phyloP scores from a whole-genome alignment of 2,888 invertebrate genomes.

The Trachelus iudaicus region DNA sequence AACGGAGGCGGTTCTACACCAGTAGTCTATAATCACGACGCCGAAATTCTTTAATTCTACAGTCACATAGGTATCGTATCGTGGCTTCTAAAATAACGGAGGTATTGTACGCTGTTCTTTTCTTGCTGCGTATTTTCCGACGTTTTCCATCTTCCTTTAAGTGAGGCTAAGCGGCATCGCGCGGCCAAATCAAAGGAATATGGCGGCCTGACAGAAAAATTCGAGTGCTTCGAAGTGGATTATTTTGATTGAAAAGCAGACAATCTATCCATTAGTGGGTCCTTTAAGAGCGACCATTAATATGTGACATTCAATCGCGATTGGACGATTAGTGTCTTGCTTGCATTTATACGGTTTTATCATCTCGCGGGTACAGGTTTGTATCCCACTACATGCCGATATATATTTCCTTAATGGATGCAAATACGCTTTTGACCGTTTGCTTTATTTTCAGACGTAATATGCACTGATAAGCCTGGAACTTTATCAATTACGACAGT shows the following conservation, averaged over 20 bases:
- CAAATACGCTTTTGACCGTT: constrained; percentile 29
- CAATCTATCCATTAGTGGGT: constrained; percentile 10
- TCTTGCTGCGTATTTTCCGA: neutral
- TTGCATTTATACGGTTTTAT: neutral
- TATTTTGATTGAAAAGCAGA: constrained; percentile 31
- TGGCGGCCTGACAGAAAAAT: constrained; percentile 44
- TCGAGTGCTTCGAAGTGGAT: constrained; percentile 30
- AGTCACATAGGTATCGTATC: neutral
- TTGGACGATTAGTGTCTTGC: constrained; percentile 1
- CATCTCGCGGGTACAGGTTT: neutral
- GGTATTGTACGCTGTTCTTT: neutral
- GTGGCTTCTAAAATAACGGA: neutral
- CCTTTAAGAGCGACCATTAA: constrained; percentile 2
- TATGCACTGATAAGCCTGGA: constrained; percentile 16
- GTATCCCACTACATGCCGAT: constrained; percentile 2
- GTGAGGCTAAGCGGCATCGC: constrained; percentile 24
- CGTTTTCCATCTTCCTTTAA: neutral
- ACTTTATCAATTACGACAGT: constrained; percentile 11
- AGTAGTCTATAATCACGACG: neutral
- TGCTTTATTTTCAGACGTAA: constrained; percentile 19
- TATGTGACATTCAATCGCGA: constrained; percentile 5
- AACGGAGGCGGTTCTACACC: neutral
- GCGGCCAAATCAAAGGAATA: constrained; percentile 44
- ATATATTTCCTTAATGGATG: constrained; percentile 30
- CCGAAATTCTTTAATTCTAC: neutral